These are phyloP conservation scores for Steinernema khuongi DNA, from an alignment of 1,140 invertebrate species.

Conservation along the genomic window DNA sequence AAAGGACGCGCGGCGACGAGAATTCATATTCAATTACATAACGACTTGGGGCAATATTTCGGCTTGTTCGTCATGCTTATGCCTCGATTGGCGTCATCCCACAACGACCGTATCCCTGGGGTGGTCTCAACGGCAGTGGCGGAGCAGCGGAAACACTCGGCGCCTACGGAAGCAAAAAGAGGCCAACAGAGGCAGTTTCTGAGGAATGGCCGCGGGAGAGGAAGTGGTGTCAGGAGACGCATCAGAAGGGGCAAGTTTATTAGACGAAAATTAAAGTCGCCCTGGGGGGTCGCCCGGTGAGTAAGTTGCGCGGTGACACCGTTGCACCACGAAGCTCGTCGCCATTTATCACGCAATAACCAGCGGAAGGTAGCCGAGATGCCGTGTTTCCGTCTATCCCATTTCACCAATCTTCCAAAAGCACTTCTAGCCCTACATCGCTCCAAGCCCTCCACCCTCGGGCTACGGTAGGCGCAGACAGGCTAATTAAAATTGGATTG, in stretches of 20 bases:
- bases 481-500: not conserved
- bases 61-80: not conserved
- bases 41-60: not conserved
- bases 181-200: not conserved
- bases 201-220: not conserved
- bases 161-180: not conserved
- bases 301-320: constrained; percentile 14
- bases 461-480: constrained; percentile 2
- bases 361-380: not conserved
- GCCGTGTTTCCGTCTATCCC: not conserved
- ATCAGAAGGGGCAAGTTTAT: not conserved
- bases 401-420: too few species aligned
- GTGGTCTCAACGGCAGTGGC: too few species aligned
- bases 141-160: too few species aligned
- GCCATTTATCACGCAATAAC: constrained; percentile 7
- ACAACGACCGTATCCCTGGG: not conserved
- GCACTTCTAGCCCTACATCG: too few species aligned
- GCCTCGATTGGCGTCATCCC: not conserved
- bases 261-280: constrained; percentile 14
- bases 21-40: constrained; percentile 15
- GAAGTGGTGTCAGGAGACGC: not conserved
- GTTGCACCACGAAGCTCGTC: not conserved
- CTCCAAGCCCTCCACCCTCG: too few species aligned
- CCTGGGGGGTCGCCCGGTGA: constrained; percentile 3
- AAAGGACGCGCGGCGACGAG: not conserved